Conservation (phyloP, 1,140 invertebrate species). For the Papilio glaucus region DNA sequence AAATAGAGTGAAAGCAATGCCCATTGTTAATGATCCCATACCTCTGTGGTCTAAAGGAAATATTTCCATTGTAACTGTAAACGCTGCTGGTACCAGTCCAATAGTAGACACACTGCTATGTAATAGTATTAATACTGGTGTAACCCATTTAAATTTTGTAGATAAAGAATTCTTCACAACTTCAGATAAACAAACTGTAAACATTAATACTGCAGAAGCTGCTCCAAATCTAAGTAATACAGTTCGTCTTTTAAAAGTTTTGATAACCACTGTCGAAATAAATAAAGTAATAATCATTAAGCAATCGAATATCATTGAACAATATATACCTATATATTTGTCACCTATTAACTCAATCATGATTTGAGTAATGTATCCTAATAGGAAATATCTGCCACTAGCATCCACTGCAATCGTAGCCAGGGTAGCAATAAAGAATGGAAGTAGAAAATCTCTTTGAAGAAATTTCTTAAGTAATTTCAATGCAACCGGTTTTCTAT, state of each 20-base stretch:
- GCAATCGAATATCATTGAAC: conserved; percentile 48
- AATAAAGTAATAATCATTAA: conserved; percentile 46
- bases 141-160: conserved; percentile 43
- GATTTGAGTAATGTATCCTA: conserved; percentile 55
- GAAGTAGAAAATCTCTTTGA: conserved; percentile 52
- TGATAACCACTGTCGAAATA: conserved; percentile 46
- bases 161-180: conserved; percentile 38
- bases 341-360: conserved; percentile 51
- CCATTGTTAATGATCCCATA: conserved; percentile 45
- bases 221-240: conserved; percentile 49
- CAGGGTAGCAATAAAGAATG: conserved; percentile 49
- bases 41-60: conserved; percentile 59
- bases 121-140: conserved; percentile 46
- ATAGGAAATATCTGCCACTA: conserved; percentile 52
- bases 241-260: conserved; percentile 47
- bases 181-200: conserved; percentile 46
- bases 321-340: conserved; percentile 50
- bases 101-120: conserved; percentile 50
- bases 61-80: conserved; percentile 54
- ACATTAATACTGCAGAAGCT: conserved; percentile 49
- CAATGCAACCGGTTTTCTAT: background rate
- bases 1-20: conserved; percentile 49
- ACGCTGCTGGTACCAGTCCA: conserved; percentile 53
- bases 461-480: conserved; percentile 32
- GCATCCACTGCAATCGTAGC: conserved; percentile 50